A percentile compares a stretch with the other conserved stretches of the same genome.
Conservation (phyloP, 2,888 invertebrate species). For the Caradrina kadenii region DNA sequence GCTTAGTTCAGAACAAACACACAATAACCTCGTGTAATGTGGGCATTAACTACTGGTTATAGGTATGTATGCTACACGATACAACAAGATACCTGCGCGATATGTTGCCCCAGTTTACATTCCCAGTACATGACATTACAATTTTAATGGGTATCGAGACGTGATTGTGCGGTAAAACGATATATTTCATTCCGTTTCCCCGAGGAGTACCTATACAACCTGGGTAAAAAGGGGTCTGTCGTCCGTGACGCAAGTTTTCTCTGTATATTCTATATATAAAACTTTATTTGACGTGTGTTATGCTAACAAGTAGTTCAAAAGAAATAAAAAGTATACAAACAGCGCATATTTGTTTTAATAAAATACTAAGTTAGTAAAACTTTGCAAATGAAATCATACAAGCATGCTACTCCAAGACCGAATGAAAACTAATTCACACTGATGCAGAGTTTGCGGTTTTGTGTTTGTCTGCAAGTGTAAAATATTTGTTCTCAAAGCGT, state of each 20-base stretch:
- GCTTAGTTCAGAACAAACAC: slow-evolving; percentile 55
- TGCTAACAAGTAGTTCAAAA: slow-evolving; percentile 12
- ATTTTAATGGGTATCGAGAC: slow-evolving; percentile 53
- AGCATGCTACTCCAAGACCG: slow-evolving; percentile 14
- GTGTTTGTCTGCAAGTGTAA: slow-evolving; percentile 43
- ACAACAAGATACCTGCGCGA: slow-evolving; percentile 15
- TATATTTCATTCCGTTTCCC: slow-evolving; percentile 45
- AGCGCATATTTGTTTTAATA: slow-evolving; percentile 10
- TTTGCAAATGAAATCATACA: slow-evolving; percentile 46
- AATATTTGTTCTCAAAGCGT: slow-evolving; percentile 45
- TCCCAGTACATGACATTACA: slow-evolving; percentile 47
- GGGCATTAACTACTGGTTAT: slow-evolving; percentile 19
- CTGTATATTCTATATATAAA: slow-evolving; percentile 3
- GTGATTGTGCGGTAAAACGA: slow-evolving; percentile 51
- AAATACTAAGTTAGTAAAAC: slow-evolving; percentile 15
- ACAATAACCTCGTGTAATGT: slow-evolving; percentile 40
- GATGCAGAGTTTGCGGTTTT: slow-evolving; percentile 42
- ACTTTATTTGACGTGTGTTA: slow-evolving; percentile 8
- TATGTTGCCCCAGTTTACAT: slow-evolving; percentile 44
- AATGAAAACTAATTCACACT: slow-evolving; percentile 53
- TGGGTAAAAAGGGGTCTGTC: slow-evolving; percentile 21
- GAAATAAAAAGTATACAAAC: slow-evolving; percentile 22
- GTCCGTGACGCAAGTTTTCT: slow-evolving; percentile 20
- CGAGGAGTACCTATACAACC: slow-evolving; percentile 17
- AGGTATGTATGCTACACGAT: slow-evolving; percentile 4